phyloP scores from a whole-genome alignment of 2,888 invertebrate genomes.

The Toxonevra muliebris region DNA sequence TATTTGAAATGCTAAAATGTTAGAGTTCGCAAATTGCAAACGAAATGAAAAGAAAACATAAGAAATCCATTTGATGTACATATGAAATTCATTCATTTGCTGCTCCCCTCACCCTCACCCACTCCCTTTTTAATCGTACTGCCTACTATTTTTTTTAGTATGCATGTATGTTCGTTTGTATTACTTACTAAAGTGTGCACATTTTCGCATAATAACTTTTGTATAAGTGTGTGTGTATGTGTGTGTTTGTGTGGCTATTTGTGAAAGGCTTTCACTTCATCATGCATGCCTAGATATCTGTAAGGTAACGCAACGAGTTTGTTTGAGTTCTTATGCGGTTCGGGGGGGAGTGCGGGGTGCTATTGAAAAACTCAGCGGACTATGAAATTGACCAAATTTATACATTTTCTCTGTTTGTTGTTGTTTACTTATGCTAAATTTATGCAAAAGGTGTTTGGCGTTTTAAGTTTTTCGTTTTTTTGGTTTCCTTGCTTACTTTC shows the following conservation, averaged over 20 bases:
- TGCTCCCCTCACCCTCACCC: background rate
- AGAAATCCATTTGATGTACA: conserved; percentile 55
- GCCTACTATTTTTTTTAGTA: too few relatives aligned
- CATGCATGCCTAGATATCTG: conserved; percentile 18
- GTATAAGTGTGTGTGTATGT: conserved; percentile 19
- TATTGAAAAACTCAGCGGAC: conserved; percentile 52
- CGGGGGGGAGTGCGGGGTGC: background rate
- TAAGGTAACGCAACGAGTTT: conserved; percentile 17
- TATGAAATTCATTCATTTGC: background rate
- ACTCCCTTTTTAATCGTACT: too few relatives aligned
- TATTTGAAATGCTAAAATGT: conserved; percentile 39
- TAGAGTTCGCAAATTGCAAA: conserved; percentile 18
- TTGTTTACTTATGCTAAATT: conserved; percentile 46
- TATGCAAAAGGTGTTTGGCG: conserved; percentile 52
- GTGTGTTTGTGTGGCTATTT: conserved; percentile 31
- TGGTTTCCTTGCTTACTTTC: background rate
- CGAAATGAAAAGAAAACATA: conserved; percentile 62
- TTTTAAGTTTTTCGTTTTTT: background rate
- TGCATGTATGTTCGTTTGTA: background rate
- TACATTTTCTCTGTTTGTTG: conserved; percentile 38
- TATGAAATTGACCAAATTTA: conserved; percentile 63
- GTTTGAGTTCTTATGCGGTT: background rate
- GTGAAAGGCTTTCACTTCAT: conserved; percentile 52
- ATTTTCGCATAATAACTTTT: conserved; percentile 49
- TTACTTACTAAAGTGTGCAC: conserved; percentile 31